Percentiles rank a stretch among this genome's conserved stretches.
These are phyloP conservation scores for Helicoverpa zea DNA, from an alignment of 1,140 invertebrate genomes.

Conservation along the genomic window DNA sequence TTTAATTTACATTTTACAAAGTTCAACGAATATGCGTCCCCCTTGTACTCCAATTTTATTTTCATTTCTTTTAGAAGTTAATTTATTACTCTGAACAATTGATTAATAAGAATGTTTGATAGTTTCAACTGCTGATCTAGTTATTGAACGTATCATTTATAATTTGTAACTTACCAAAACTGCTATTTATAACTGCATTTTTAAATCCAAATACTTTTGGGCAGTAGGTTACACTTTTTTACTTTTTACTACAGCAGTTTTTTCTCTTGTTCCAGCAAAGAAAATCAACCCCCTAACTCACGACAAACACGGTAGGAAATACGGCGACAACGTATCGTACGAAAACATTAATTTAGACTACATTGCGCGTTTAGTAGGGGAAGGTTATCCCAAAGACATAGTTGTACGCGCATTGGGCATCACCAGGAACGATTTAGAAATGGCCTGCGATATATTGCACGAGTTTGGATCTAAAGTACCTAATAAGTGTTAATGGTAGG, in stretches of 20 bases:
- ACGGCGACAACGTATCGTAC: conserved; percentile 87
- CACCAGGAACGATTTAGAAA: conserved; percentile 96
- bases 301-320: conserved; percentile 83
- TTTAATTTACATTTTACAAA: no score
- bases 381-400: conserved; percentile 96
- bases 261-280: conserved; percentile 73
- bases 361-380: conserved; percentile 94
- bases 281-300: conserved; percentile 85
- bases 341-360: conserved; percentile 97
- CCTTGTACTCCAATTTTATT: no score
- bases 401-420: conserved; percentile 96
- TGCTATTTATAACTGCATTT: no score
- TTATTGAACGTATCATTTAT: no score
- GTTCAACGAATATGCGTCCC: no score
- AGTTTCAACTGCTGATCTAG: no score
- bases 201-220: no score
- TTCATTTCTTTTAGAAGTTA: no score
- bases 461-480: conserved; percentile 90
- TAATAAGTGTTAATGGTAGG: conserved; percentile 53
- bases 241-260: neutral
- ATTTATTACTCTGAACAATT: neutral
- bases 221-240: no score
- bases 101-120: no score
- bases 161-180: no score
- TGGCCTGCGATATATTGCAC: conserved; percentile 98